These are phyloP conservation scores for Microcebus lehilahytsara DNA, from an alignment of 2,113 vertebrate genomes.

Conservation along the genomic window DNA sequence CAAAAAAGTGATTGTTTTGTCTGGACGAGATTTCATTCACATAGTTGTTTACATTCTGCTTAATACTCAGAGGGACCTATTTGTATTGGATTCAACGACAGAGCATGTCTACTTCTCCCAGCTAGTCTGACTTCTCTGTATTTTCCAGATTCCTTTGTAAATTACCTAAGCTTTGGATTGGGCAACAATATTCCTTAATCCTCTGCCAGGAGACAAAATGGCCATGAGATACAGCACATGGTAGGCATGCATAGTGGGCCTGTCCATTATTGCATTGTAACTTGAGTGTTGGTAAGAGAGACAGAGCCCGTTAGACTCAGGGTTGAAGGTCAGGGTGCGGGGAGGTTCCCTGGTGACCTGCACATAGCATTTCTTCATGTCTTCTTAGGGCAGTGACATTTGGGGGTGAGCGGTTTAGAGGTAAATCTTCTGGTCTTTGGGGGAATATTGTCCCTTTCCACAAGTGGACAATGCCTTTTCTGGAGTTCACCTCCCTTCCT, in stretches of 20 bases:
- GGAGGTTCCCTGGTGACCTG: no score
- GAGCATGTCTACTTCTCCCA: neutral
- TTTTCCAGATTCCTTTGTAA: slow-evolving; percentile 40
- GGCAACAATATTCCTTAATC: neutral
- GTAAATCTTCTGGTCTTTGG: neutral
- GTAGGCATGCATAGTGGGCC: no score
- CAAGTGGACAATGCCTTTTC: neutral
- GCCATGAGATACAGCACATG: no score
- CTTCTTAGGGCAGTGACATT: neutral
- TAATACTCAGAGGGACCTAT: neutral
- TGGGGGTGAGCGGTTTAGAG: neutral
- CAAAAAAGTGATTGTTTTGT: neutral
- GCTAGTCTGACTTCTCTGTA: neutral
- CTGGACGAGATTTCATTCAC: neutral
- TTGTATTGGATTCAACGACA: slow-evolving; percentile 7
- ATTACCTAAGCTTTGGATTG: neutral
- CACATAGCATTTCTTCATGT: no score
- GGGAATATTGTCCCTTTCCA: neutral
- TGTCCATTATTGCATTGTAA: no score
- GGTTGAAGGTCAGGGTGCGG: no score
- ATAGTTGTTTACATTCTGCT: slow-evolving; percentile 2
- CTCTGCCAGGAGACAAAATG: neutral
- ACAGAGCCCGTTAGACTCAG: no score
- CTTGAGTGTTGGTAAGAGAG: no score
- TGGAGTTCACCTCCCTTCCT: neutral